Evolutionary conservation across 2,797 vertebrate genomes (phyloP), one percentile per base, ranked within the genome.

Genomic region (Myotis myotis): DNA sequence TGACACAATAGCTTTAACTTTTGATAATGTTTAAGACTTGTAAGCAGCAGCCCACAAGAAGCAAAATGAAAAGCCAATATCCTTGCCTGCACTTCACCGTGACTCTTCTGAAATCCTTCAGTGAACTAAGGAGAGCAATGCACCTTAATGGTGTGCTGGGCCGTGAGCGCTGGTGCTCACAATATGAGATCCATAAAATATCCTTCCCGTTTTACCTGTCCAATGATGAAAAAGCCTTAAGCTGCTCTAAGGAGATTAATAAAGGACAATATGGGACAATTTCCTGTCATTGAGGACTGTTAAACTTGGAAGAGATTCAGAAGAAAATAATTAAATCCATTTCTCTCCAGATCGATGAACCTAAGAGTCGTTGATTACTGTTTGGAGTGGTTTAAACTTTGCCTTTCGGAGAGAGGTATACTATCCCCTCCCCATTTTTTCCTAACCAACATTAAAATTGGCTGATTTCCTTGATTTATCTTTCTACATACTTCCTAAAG

Each of bases 311-410:
- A 87, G 68, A n/a, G 5, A 71, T 92, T 87, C 28, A 84, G 66
- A 78, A 94, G 87, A 78, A 93, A 93, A 53, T 79, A 93, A 96
- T 96, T 90, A 93, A 74, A 87, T 76, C 53, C 66, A 71, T 76
- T 96, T 93, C 36, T 94, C 89, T 92, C 12, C 47, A 70, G 30
- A 49, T 70, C 60, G 86, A 55, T 41, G 92, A 84, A 87, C 91
- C 68, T 74, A 64, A 91, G 11, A 85, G 64, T 51, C 62, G 17
- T 68, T 33, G 6, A 33, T 74, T 92, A n/a, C 90, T 81, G 25
- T 53, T 47, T 93, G 66, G 62, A 89, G 41, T 53, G 17, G 8
- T 72, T 64, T 89, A 81, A 81, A 70, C 75, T 71, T 23, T 80
- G n/a, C 25, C 28, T 91, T 28, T 0, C 62, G 28, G 17, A 86